A percentile compares a stretch with the other conserved stretches of the same genome.
Evolutionary conservation across 1,140 invertebrate species (phyloP).

Genomic region (Listronotus oregonensis): DNA sequence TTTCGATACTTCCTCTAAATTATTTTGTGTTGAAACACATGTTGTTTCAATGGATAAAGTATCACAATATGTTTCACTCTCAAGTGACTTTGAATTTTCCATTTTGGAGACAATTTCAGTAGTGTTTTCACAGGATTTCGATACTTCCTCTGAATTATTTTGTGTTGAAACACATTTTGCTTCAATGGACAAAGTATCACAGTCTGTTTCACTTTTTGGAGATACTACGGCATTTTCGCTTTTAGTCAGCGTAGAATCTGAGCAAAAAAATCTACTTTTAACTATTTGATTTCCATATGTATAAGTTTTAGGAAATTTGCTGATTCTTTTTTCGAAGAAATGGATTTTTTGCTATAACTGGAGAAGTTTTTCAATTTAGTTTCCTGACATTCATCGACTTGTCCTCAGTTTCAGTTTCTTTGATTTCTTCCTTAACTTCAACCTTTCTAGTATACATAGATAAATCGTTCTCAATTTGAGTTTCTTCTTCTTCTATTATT

Average conservation of each 20-base stretch:
- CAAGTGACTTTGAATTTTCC: too few species aligned
- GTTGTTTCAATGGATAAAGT: not conserved
- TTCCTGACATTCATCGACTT: conserved; percentile 12
- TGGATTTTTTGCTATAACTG: conserved; percentile 39
- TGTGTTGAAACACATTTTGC: not conserved
- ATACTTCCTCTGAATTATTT: not conserved
- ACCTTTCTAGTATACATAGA: conserved; percentile 11
- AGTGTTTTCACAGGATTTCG: too few species aligned
- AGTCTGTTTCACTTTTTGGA: conserved; percentile 3
- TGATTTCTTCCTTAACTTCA: conserved; percentile 6
- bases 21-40: not conserved
- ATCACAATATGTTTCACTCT: conserved; percentile 5
- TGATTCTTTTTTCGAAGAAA: conserved; percentile 43
- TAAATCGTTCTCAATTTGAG: conserved; percentile 25
- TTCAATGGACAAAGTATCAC: not conserved
- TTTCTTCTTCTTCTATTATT: conserved; percentile 32
- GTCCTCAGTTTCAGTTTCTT: conserved; percentile 1
- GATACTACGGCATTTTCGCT: conserved; percentile 1
- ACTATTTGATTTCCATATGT: conserved; percentile 33
- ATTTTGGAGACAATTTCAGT: too few species aligned
- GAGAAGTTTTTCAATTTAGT: conserved; percentile 26
- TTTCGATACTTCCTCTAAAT: too few species aligned
- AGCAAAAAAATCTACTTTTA: conserved; percentile 41
- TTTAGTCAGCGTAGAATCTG: conserved; percentile 1
- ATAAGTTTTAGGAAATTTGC: conserved; percentile 44